Percentiles rank a stretch among this genome's conserved stretches.
Conservation (phyloP, 1,140 invertebrate genomes). For the Tetragnatha versicolor region DNA sequence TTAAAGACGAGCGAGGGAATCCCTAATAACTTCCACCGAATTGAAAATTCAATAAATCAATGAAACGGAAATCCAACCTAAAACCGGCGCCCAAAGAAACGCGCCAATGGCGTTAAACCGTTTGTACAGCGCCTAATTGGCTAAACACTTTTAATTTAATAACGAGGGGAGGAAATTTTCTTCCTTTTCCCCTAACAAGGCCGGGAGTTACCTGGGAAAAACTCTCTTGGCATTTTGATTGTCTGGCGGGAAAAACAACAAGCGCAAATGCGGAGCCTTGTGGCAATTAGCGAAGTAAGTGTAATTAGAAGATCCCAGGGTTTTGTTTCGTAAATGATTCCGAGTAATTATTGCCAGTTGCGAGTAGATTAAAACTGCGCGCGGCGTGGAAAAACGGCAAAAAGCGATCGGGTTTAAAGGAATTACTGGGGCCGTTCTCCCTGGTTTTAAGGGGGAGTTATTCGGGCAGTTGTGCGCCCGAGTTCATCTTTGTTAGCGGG, state of each 20-base stretch:
- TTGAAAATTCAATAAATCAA: no score
- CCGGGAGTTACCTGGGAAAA: slow-evolving; percentile 29
- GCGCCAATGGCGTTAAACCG: slow-evolving; percentile 25
- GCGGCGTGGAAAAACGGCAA: slow-evolving; percentile 40
- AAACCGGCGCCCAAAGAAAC: no score
- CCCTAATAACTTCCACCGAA: no score
- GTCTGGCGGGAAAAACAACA: slow-evolving; percentile 33
- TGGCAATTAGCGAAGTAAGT: slow-evolving; percentile 50
- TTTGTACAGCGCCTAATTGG: slow-evolving; percentile 47
- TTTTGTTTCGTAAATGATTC: slow-evolving; percentile 50
- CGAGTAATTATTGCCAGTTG: slow-evolving; percentile 36
- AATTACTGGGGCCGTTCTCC: no score
- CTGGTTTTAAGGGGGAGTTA: no score
- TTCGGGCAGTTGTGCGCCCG: no score
- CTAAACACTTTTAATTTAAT: slow-evolving; percentile 55
- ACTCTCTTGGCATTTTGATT: slow-evolving; percentile 45
- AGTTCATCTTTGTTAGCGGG: no score
- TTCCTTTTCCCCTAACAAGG: neutral
- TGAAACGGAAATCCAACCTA: no score
- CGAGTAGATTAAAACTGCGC: slow-evolving; percentile 41
- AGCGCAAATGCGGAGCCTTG: no score
- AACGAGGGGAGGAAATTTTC: slow-evolving; percentile 21
- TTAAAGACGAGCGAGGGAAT: no score
- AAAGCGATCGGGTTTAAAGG: slow-evolving; percentile 10
- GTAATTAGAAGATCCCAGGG: slow-evolving; percentile 31